phyloP scores from a whole-genome alignment of 2,113 vertebrate genomes.

The Ascaphus truei region DNA sequence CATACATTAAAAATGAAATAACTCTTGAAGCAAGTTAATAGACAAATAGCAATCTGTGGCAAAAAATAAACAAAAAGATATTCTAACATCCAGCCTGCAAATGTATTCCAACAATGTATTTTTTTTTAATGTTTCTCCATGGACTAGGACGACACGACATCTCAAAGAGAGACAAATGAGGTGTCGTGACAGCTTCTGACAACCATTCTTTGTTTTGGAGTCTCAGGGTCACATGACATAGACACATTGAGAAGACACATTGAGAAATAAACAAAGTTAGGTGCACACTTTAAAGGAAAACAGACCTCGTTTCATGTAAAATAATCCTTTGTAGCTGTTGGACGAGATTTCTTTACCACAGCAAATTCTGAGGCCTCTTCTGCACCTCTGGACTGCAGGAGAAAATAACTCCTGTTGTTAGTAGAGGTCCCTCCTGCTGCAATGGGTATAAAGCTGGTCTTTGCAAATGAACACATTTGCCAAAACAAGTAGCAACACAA shows the following conservation, averaged over 20 bases:
- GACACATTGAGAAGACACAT: constrained; percentile 13
- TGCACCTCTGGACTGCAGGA: background rate
- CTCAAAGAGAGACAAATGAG: constrained; percentile 33
- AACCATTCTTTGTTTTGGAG: constrained; percentile 19
- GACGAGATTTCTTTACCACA: constrained; percentile 10
- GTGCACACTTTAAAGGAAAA: constrained; percentile 29
- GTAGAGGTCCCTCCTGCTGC: background rate
- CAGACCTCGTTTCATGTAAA: constrained; percentile 11
- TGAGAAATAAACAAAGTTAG: constrained; percentile 30
- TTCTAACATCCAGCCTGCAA: background rate
- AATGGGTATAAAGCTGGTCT: background rate
- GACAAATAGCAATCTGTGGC: constrained; percentile 1
- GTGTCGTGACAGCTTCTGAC: constrained; percentile 26
- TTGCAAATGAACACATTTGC: constrained; percentile 4
- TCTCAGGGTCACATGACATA: constrained; percentile 31
- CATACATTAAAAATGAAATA: constrained; percentile 8
- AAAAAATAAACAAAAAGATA: background rate
- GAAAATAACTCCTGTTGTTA: background rate
- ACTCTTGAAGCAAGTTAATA: background rate
- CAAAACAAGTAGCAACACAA: constrained; percentile 16
- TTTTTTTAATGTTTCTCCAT: background rate
- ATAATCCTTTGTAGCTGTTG: constrained; percentile 17
- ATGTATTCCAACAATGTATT: background rate
- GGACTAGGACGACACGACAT: constrained; percentile 9
- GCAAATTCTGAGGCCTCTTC: background rate